phyloP scores from a whole-genome alignment of 2,888 invertebrate genomes.

The Helicoverpa assulta region DNA sequence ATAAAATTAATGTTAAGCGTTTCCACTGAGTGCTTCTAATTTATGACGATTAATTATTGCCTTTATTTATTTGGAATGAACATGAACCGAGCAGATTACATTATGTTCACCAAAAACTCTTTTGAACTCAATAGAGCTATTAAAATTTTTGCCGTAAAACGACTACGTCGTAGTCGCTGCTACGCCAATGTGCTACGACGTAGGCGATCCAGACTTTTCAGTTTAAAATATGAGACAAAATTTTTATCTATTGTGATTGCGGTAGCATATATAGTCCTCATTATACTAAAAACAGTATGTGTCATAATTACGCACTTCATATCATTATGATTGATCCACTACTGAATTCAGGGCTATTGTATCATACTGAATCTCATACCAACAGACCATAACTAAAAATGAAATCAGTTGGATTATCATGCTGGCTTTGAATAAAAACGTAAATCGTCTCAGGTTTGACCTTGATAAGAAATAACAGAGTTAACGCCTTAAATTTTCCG shows the following conservation, averaged over 20 bases:
- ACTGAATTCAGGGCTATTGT: neutral
- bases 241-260: neutral
- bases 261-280: too few species aligned
- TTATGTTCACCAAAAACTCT: conserved; percentile 59
- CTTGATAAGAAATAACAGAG: conserved; percentile 47
- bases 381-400: neutral
- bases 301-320: too few species aligned
- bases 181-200: conserved; percentile 42
- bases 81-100: conserved; percentile 58
- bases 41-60: conserved; percentile 73
- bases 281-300: too few species aligned
- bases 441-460: conserved; percentile 28
- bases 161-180: conserved; percentile 49
- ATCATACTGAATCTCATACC: neutral
- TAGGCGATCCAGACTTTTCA: conserved; percentile 33
- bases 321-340: neutral
- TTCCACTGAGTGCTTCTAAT: conserved; percentile 67
- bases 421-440: conserved; percentile 6
- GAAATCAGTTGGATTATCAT: conserved; percentile 9
- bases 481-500: conserved; percentile 46
- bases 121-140: conserved; percentile 67
- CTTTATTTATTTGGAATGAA: conserved; percentile 68
- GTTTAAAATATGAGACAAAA: neutral
- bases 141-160: conserved; percentile 45
- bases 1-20: conserved; percentile 69